Conservation (phyloP, 2,888 invertebrate genomes). For the Malachius bipustulatus region DNA sequence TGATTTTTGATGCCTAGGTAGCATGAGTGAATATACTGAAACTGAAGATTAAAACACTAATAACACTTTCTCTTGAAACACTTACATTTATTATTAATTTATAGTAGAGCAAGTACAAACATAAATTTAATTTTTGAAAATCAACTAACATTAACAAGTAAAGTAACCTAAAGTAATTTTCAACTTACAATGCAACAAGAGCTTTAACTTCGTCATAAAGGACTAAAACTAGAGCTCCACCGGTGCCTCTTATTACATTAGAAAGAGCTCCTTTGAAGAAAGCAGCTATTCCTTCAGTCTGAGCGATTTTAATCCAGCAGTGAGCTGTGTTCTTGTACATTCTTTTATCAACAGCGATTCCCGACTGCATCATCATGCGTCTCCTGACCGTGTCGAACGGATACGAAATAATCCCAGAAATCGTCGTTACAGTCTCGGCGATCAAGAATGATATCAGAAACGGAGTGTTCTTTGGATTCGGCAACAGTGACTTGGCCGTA, state of each 20-base stretch:
- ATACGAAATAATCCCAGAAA: background rate
- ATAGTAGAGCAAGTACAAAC: no score
- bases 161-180: no score
- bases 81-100: no score
- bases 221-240: background rate
- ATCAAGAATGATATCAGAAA: constrained; percentile 47
- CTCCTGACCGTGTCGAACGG: background rate
- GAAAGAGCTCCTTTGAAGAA: constrained; percentile 2
- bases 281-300: background rate
- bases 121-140: no score
- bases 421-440: constrained; percentile 34
- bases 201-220: background rate
- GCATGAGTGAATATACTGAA: no score
- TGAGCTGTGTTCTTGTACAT: background rate
- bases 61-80: no score
- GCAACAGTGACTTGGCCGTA: constrained; percentile 45
- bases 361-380: constrained; percentile 3
- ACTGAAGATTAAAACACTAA: no score
- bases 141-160: no score
- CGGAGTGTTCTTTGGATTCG: constrained; percentile 47
- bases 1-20: no score
- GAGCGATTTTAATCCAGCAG: constrained; percentile 2
- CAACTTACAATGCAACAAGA: no score
- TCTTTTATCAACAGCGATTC: background rate
- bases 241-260: background rate